Base-by-base conservation (phyloP, 2,797 vertebrate species). In the Poecile montanus region DNA sequence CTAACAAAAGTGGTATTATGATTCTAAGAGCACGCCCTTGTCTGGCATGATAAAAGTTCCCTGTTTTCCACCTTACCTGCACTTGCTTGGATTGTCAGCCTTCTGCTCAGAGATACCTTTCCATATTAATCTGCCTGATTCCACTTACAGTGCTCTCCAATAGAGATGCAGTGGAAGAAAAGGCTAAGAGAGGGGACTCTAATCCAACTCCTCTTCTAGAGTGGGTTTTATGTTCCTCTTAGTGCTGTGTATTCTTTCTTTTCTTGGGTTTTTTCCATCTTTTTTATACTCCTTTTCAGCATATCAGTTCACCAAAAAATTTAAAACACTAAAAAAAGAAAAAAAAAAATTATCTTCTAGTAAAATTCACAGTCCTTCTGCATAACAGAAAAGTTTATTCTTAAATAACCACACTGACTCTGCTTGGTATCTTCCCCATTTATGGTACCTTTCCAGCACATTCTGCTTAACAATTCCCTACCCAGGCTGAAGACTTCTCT, bases 241-340 rank as follows among this genome's bases (percentile, higher is more conserved):
- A 40, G 45, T 65, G 16, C 2, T 36, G 15, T 6, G 4, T 25
- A 22, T 53, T 6, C 3, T 16, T 26, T 45, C 42, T 38, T 21
- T 6, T 4, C 2, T 10, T 57, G 23, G 1, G 0, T 15, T 62
- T 7, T 36, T 19, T 20, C 1, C 7, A 7, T 5, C 1, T 76
- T 78, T 75, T 62, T 1, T n/a, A 42, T 44, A 2, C 7, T 77
- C 3, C 8, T 3, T 56, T 81, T 80, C 29, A 58, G 18, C 54
- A 7, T 19, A 40, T 6, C 22, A 15, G 2, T 42, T 84, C 32
- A 45, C 9, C 23, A 25, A 19, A 40, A 4, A 62, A 50, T 29
- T 40, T 13, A 23, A 6, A 7, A 53, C 19, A 6, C 7, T 19
- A 40, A 32, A 34, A 21, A 29, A 48, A 19, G 19, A 44, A 38